phyloP scores from a whole-genome alignment of 2,113 vertebrate genomes.

The Mystacornis crossleyi region DNA sequence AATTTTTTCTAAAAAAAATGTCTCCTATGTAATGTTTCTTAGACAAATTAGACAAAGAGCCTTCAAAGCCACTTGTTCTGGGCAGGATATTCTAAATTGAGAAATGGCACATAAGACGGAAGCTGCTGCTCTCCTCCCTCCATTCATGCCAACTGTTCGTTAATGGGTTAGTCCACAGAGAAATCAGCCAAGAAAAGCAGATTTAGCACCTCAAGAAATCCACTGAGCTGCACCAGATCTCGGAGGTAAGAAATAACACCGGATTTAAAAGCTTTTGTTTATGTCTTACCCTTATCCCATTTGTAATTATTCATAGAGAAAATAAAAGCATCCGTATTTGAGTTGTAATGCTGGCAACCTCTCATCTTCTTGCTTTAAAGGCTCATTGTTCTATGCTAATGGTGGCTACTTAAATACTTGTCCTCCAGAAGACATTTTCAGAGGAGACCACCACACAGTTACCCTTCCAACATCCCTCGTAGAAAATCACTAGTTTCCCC shows the following conservation, averaged over 20 bases:
- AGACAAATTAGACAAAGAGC: not conserved
- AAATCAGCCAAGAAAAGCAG: conserved; percentile 43
- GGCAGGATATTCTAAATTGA: not conserved
- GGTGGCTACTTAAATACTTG: not conserved
- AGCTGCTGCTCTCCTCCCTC: not conserved
- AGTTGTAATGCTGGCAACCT: not conserved
- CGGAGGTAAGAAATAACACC: not conserved
- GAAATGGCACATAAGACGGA: not conserved
- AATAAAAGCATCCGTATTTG: not conserved
- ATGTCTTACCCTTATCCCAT: not conserved
- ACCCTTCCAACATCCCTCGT: not conserved
- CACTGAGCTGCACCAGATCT: not conserved
- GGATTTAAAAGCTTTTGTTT: not conserved
- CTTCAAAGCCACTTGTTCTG: not conserved
- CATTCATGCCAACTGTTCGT: not conserved
- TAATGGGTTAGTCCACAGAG: not conserved
- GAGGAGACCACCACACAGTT: not conserved
- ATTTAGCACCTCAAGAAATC: conserved; percentile 24
- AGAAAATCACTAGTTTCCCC: not conserved
- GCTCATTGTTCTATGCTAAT: not conserved
- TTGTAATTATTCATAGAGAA: not conserved
- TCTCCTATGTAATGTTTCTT: not conserved
- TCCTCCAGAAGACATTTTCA: not conserved
- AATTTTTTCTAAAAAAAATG: not conserved
- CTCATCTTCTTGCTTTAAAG: not conserved